Evolutionary conservation across 2,113 vertebrate genomes (phyloP).

Genomic region (Drymodes brunneopygia): DNA sequence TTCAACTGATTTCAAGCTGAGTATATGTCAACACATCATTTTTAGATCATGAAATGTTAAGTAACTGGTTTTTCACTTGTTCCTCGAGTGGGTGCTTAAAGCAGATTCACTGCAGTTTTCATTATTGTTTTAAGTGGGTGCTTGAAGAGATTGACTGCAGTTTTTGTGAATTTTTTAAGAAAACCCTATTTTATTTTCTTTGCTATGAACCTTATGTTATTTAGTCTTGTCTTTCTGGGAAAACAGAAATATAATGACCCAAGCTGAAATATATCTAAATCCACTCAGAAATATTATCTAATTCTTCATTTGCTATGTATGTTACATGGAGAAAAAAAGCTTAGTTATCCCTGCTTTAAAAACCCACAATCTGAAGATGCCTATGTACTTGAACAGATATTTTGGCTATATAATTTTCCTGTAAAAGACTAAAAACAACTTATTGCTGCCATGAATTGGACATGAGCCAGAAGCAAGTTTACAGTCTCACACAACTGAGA

Average conservation of each 20-base stretch:
- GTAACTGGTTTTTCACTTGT: background rate
- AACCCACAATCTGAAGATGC: background rate
- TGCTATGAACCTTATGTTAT: background rate
- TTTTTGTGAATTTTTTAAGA: background rate
- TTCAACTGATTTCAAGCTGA: background rate
- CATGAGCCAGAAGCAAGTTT: background rate
- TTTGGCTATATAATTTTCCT: background rate
- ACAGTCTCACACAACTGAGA: background rate
- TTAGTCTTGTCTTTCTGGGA: background rate
- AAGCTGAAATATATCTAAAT: background rate
- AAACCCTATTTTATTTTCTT: background rate
- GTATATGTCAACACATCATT: background rate
- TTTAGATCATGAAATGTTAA: constrained; percentile 1
- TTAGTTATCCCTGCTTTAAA: background rate
- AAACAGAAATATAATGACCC: background rate
- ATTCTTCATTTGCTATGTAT: background rate
- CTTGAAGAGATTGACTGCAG: background rate
- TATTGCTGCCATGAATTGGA: background rate
- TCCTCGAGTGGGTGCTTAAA: background rate
- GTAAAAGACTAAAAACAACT: background rate
- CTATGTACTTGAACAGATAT: background rate
- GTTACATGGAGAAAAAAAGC: background rate
- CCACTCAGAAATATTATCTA: background rate
- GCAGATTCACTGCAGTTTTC: background rate
- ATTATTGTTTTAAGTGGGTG: background rate